Conservation (phyloP, 2,113 vertebrate species). For the Sturnira hondurensis region DNA sequence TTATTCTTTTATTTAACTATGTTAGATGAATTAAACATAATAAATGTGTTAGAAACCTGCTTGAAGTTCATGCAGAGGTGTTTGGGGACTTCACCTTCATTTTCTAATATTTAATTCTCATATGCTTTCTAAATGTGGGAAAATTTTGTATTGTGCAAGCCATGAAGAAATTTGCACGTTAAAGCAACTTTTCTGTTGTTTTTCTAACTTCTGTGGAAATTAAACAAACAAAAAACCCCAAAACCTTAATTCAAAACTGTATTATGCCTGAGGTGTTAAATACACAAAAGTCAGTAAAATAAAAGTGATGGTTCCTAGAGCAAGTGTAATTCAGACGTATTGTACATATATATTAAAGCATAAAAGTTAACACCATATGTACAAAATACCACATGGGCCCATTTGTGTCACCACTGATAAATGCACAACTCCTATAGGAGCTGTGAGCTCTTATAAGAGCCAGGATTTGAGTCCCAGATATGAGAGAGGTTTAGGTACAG, state of each 20-base stretch:
- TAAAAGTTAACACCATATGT: conserved; percentile 74
- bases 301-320: conserved; percentile 71
- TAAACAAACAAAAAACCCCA: conserved; percentile 23
- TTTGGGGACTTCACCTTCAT: conserved; percentile 23
- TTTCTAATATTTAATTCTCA: conserved; percentile 25
- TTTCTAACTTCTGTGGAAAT: conserved; percentile 54
- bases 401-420: conserved; percentile 71
- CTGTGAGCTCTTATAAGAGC: conserved; percentile 47
- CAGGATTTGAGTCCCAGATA: conserved; percentile 53
- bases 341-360: conserved; percentile 69
- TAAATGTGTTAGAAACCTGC: conserved; percentile 23
- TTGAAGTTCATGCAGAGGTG: background rate
- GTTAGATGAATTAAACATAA: conserved; percentile 30
- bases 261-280: conserved; percentile 69
- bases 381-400: conserved; percentile 55
- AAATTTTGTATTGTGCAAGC: conserved; percentile 30
- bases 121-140: conserved; percentile 10
- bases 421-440: conserved; percentile 63
- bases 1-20: conserved; percentile 40
- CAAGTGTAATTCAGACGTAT: conserved; percentile 68
- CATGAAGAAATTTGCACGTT: conserved; percentile 43
- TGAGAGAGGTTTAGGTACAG: conserved; percentile 47
- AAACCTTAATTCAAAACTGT: conserved; percentile 58
- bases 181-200: conserved; percentile 27
- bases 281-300: conserved; percentile 69